phyloP scores from a whole-genome alignment of 2,888 invertebrate genomes.

The Gisinianus flammeolus region DNA sequence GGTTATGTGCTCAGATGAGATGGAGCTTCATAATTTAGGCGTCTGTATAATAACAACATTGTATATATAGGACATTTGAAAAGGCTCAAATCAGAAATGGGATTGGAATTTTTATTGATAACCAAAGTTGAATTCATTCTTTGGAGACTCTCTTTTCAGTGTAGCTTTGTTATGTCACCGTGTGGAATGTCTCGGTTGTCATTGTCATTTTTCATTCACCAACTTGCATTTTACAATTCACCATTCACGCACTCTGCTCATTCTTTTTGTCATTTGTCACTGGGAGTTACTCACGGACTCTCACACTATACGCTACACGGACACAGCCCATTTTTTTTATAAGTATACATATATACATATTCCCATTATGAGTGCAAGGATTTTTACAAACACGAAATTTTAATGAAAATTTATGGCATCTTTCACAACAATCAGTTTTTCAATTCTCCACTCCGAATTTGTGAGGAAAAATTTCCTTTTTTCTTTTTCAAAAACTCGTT shows the following conservation, averaged over 20 bases:
- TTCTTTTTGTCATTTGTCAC: neutral
- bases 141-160: neutral
- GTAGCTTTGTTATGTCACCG: neutral
- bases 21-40: no score
- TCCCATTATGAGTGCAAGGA: no score
- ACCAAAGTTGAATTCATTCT: neutral
- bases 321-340: neutral
- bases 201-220: neutral
- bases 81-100: no score
- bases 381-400: neutral
- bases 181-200: conserved; percentile 21
- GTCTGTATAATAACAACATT: no score
- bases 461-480: neutral
- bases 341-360: no score
- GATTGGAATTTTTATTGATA: conserved; percentile 7
- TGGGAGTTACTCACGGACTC: neutral
- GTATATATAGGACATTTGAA: neutral
- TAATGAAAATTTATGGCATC: neutral
- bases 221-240: no score
- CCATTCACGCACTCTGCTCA: neutral
- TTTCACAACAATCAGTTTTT: neutral
- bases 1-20: no score
- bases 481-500: neutral
- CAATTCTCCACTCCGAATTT: neutral
- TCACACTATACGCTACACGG: neutral